Percentiles rank a stretch among this genome's conserved stretches.
These are phyloP conservation scores for Pseudoatta argentina DNA, from an alignment of 1,140 invertebrate species.

Conservation along the genomic window DNA sequence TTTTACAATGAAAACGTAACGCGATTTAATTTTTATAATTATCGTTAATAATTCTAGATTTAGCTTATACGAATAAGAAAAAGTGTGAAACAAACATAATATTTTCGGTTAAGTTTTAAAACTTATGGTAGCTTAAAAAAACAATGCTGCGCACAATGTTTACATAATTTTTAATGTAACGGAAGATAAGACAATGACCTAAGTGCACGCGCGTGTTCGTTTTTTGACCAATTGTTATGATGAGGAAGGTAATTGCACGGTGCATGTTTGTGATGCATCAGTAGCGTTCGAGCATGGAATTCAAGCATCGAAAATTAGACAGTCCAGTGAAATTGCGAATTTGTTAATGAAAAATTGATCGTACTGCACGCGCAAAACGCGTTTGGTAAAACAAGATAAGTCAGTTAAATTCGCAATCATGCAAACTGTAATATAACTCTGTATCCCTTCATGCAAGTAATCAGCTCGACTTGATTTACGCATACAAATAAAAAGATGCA, in stretches of 20 bases:
- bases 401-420: neutral
- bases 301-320: constrained; percentile 35
- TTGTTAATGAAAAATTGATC: constrained; percentile 50
- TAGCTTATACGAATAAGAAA: neutral
- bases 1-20: neutral
- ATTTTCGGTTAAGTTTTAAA: neutral
- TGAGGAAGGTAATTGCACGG: neutral
- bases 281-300: neutral
- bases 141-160: neutral
- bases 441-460: constrained; percentile 1
- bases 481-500: constrained; percentile 20
- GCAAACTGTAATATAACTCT: neutral
- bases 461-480: constrained; percentile 38
- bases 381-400: neutral
- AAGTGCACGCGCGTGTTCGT: neutral
- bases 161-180: neutral
- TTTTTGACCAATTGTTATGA: constrained; percentile 6
- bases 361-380: constrained; percentile 12
- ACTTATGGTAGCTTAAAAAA: neutral
- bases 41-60: neutral
- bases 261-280: constrained; percentile 52
- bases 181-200: constrained; percentile 15
- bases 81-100: neutral
- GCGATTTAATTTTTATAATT: neutral
- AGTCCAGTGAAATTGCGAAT: constrained; percentile 21